Base-by-base conservation (phyloP, 1,140 invertebrate species). In the Brachionus manjavacas region DNA sequence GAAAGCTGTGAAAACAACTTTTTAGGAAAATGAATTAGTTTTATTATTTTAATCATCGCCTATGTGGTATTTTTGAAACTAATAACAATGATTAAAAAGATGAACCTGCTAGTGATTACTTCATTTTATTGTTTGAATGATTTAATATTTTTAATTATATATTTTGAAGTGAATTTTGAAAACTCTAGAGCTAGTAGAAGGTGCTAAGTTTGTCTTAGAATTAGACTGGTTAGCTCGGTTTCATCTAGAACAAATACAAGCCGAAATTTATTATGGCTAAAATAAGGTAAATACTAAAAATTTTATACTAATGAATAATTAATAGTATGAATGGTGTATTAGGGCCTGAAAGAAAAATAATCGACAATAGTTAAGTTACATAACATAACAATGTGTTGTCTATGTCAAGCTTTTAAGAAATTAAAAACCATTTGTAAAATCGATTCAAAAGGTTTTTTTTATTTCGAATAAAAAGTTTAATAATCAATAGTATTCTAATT, bases 401-500 rank as follows among this genome's bases (percentile, higher is more conserved):
- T 60, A 60, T 60, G 52, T 60, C 16, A 60, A 60, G 52, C 52
- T 60, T 60, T 60, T 60, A 20, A 60, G 16, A 60, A 60, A 60
- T 60, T 60, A 20, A 60, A 55, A 60, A 60, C n/a, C 52, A 60
- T 60, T 60, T 60, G n/a, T 60, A 16, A 20, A 60, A 60, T 60
- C 52, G 52, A 60, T 60, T 60, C 25, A 8, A 16, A 9, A 60
- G 20, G 52, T 16, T 60, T 25, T 55, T 55, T 55, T 55, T 55
- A 4, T 52, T 52, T 16, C 16, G 52, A 60, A 60, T 60, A 60
- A 60, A 52, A 8, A 60, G 20, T 60, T 55, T 55, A 20, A 20
- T 60, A 60, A 60, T 60, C 52, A 60, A 60, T 60, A 60, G 52
- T 60, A 60, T 60, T 60, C 52, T 60, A 60, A 60, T 60, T 46